A percentile compares a stretch with the other conserved stretches of the same genome.
These are phyloP conservation scores for Lithobates sylvaticus DNA, from an alignment of 2,797 vertebrate species.

Conservation along the genomic window DNA sequence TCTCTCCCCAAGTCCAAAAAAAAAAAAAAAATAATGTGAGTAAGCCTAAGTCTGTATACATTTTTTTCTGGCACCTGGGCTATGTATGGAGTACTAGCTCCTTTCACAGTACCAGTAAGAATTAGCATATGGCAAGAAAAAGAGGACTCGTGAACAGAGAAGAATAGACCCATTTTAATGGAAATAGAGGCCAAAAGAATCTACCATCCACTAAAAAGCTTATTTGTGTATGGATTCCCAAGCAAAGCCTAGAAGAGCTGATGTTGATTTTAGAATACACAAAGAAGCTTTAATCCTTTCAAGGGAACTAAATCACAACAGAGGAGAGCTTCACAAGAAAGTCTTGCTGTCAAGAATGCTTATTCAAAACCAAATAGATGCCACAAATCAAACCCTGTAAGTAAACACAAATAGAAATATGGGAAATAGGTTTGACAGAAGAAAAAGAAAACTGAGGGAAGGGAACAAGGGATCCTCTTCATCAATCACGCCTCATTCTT, in stretches of 20 bases:
- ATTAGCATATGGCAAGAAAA: conserved; percentile 92
- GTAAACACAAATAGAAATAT: conserved; percentile 93
- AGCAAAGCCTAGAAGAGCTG: conserved; percentile 85
- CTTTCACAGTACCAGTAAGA: conserved; percentile 79
- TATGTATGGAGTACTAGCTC: conserved; percentile 77
- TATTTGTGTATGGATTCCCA: conserved; percentile 94
- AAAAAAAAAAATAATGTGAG: conserved; percentile 70
- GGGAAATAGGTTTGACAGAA: conserved; percentile 79
- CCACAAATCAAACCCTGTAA: conserved; percentile 88
- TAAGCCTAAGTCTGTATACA: conserved; percentile 67
- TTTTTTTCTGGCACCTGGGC: conserved; percentile 83
- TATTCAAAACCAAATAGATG: conserved; percentile 86
- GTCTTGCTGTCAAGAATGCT: conserved; percentile 85
- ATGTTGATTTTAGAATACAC: conserved; percentile 96
- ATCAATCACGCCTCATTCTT: conserved; percentile 73
- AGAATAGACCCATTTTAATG: conserved; percentile 90
- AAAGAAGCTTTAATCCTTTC: conserved; percentile 96
- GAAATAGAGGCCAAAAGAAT: conserved; percentile 90
- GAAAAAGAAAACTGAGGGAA: conserved; percentile 64
- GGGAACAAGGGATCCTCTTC: conserved; percentile 70
- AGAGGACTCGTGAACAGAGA: conserved; percentile 77
- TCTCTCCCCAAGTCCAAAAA: conserved; percentile 75
- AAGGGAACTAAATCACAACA: conserved; percentile 91
- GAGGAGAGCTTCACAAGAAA: conserved; percentile 87
- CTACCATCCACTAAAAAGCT: conserved; percentile 86